phyloP scores from a whole-genome alignment of 2,888 invertebrate species.

The Eristalis tenax region DNA sequence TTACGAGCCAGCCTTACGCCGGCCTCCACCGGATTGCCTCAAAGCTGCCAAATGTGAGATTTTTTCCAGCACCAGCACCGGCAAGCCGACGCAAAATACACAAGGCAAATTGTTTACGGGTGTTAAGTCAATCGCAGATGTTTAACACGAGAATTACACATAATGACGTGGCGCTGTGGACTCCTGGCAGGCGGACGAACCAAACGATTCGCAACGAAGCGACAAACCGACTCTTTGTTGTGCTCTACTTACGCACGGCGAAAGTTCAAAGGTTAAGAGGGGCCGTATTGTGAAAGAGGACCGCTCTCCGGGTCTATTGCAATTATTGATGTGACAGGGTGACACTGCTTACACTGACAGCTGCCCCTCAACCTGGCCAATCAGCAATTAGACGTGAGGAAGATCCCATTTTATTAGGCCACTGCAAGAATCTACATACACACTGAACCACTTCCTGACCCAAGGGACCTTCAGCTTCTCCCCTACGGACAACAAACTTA shows the following conservation, averaged over 20 bases:
- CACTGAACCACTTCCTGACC: not conserved
- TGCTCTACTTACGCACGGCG: not conserved
- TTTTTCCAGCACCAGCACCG: not conserved
- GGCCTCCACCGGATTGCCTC: not conserved
- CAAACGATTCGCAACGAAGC: not conserved
- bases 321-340: not conserved
- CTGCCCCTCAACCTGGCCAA: not conserved
- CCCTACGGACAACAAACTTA: not conserved
- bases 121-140: constrained; percentile 44
- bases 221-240: not conserved
- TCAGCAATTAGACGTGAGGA: not conserved
- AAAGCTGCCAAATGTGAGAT: constrained; percentile 8
- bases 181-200: not conserved
- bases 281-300: not conserved
- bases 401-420: not conserved
- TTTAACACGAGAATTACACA: constrained; percentile 13
- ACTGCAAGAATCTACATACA: not conserved
- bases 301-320: not conserved
- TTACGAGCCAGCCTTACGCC: constrained; percentile 1
- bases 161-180: not conserved
- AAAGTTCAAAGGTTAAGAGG: constrained; percentile 13
- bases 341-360: not conserved
- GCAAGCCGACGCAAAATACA: not conserved
- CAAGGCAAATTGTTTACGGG: constrained; percentile 36
- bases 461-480: not conserved